Evolutionary conservation across 30 jellyfish, hydroid and myxozoan species (phyloP).

Genomic region (Cassiopea xamachana): DNA sequence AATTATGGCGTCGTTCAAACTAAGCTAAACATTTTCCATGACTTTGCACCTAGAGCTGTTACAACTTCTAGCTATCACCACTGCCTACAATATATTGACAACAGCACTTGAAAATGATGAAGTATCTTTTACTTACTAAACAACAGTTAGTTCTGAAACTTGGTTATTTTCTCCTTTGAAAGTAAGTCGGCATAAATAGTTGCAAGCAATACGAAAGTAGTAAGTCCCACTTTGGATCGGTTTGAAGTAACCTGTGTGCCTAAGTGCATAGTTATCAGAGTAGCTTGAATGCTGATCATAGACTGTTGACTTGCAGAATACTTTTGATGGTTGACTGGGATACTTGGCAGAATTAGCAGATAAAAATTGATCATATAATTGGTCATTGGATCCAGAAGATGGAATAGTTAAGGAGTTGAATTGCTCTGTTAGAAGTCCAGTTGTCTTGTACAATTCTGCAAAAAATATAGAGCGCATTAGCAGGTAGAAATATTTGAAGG

Average conservation of each 20-base stretch:
- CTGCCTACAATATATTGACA: too few relatives aligned
- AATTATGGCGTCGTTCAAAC: too few relatives aligned
- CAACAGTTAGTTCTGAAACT: not conserved
- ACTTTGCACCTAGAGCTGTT: too few relatives aligned
- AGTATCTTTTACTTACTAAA: not conserved
- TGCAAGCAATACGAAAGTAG: not conserved
- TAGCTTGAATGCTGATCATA: not conserved
- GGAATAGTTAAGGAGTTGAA: not conserved
- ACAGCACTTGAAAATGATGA: not conserved
- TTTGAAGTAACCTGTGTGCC: constrained; percentile 23
- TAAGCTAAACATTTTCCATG: too few relatives aligned
- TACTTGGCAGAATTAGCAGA: constrained; percentile 16
- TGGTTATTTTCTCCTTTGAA: not conserved
- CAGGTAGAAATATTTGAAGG: too few relatives aligned
- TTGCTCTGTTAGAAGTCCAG: constrained; percentile 2
- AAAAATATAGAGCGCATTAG: not conserved
- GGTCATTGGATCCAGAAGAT: not conserved
- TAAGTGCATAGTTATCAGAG: not conserved
- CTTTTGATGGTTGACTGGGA: not conserved
- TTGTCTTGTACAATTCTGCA: constrained; percentile 5
- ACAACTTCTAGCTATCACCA: too few relatives aligned
- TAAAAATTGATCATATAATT: not conserved
- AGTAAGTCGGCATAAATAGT: constrained; percentile 3
- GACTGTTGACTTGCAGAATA: constrained; percentile 8
- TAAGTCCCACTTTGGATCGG: constrained; percentile 10